Conservation (phyloP, 2,113 vertebrate species). For the Cynoglossus semilaevis region DNA sequence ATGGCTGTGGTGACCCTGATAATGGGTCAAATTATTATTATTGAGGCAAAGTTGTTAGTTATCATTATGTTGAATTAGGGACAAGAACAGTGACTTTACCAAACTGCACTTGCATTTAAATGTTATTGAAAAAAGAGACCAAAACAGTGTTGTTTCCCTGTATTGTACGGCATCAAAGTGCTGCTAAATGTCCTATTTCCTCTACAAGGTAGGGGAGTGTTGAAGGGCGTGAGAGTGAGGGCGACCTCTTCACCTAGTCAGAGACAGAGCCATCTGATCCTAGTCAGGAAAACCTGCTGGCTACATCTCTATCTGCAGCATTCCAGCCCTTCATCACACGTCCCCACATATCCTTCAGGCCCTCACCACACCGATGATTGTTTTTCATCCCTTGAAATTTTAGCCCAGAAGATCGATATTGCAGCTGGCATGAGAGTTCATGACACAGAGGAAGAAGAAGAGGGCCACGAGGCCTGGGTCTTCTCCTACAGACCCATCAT, state of each 20-base stretch:
- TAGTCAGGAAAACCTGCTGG: constrained; percentile 30
- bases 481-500: constrained; percentile 45
- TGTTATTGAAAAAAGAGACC: no score
- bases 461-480: constrained; percentile 61
- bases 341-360: constrained; percentile 35
- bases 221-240: constrained; percentile 45
- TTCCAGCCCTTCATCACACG: constrained; percentile 48
- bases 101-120: no score
- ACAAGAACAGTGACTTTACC: no score
- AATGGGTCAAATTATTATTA: no score
- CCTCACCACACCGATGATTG: constrained; percentile 64
- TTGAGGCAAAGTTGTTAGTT: no score
- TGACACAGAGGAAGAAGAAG: constrained; percentile 12
- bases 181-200: constrained; percentile 26
- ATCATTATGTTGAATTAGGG: no score
- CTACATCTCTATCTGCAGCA: constrained; percentile 51
- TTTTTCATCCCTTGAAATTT: constrained; percentile 78
- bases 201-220: constrained; percentile 21
- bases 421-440: constrained; percentile 66
- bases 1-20: no score
- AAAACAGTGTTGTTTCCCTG: no score
- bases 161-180: no score
- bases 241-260: constrained; percentile 62
- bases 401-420: constrained; percentile 71
- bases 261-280: constrained; percentile 38